Evolutionary conservation across 2,113 vertebrate genomes (phyloP), one percentile per base, ranked within the genome.

Genomic region (Ptyas mucosa): DNA sequence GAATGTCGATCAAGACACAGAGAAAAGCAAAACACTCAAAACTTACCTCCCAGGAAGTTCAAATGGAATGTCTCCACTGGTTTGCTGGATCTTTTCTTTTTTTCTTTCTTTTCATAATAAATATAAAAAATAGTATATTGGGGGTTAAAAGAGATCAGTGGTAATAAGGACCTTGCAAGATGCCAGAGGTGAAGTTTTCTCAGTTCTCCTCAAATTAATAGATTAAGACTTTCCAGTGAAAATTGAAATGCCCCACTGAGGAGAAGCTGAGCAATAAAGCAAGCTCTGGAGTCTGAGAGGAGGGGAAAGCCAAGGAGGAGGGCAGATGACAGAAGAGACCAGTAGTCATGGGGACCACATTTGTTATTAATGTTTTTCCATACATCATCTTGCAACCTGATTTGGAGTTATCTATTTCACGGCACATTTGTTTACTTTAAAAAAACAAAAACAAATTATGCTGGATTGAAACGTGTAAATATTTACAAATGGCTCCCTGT

Each of bases 11-110:
- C 29, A 93, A 90, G 57, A 29, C 57, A 89, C 26, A 49, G 11
- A 85, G 85, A 86, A 46, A 81, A 64, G 21, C 29, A 39, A 95
- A 94, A 94, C 93, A 93, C 87, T 91, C 90, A 51, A 93, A 95
- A 95, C 97, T 98, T 98, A 97, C 96, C 97, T 97, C 92, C 57
- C 96, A 89, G 93, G 96, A 96, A 94, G 94, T 95, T 97, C 86
- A 90, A 90, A 95, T 89, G 92, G 91, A 93, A 43, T 92, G 94
- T 91, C 89, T 93, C 46, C 87, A 87, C 93, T 94, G 94, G 43
- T 90, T 92, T 95, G 93, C 92, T 64, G 4, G 94, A 54, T 94
- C 94, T 93, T 93, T 92, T 93, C 95, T 95, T 91, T 43, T 93
- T 92, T 92, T 93, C 95, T 95, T 91, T 34, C 64, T 94, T 94